Percentiles rank a stretch among this genome's conserved stretches.
These are phyloP conservation scores for Diorhabda elongata DNA, from an alignment of 1,140 invertebrate genomes.

Conservation along the genomic window DNA sequence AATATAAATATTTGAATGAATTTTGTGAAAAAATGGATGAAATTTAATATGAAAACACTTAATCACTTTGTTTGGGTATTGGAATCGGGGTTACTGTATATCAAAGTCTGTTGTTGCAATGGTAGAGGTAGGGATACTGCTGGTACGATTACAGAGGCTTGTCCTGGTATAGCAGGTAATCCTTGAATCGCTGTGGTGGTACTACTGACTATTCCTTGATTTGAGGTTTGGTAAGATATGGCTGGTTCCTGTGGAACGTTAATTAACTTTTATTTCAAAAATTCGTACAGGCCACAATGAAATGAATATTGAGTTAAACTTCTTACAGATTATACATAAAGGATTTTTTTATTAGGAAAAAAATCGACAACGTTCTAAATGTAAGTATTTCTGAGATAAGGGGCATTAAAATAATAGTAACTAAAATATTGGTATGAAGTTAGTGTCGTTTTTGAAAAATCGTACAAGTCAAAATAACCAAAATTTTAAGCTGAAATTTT, in stretches of 20 bases:
- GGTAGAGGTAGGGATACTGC: conserved; percentile 25
- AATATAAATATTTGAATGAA: too few species aligned
- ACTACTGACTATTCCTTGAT: conserved; percentile 44
- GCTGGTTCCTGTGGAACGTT: conserved; percentile 20
- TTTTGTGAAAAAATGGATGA: not conserved
- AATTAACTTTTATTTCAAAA: not conserved
- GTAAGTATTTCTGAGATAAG: too few species aligned
- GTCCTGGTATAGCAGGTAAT: conserved; percentile 22
- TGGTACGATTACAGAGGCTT: conserved; percentile 28
- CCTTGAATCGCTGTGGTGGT: conserved; percentile 34
- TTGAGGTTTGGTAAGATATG: conserved; percentile 44
- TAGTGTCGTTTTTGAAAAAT: too few species aligned
- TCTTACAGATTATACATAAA: too few species aligned
- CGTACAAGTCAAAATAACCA: too few species aligned
- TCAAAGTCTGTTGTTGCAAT: conserved; percentile 20
- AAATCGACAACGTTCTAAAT: too few species aligned
- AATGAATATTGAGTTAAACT: too few species aligned
- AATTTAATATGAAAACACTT: not conserved
- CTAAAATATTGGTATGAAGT: too few species aligned
- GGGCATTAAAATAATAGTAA: too few species aligned
- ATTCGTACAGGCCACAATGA: too few species aligned
- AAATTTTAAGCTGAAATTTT: too few species aligned
- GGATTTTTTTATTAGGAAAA: too few species aligned
- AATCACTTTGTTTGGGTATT: conserved; percentile 31
- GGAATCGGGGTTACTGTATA: conserved; percentile 31